Base-by-base conservation (phyloP, 2,888 invertebrate genomes). In the Urechis unicinctus region DNA sequence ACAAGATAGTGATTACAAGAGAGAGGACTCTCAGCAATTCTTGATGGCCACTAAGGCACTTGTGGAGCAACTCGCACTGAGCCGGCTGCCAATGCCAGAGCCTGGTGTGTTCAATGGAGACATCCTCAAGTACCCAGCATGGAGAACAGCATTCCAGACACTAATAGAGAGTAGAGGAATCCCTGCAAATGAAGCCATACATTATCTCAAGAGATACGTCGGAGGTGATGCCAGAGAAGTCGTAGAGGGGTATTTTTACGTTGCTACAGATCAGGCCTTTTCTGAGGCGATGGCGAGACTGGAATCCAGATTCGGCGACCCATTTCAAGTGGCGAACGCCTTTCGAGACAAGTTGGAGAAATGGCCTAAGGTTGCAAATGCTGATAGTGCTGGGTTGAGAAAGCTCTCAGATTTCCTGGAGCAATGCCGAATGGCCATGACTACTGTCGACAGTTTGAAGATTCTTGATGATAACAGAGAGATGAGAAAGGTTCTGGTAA, bases 161-260 rank as follows among this genome's bases (percentile, higher is more conserved):
- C 29, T 61, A 22, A 55, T 61, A 26, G 55, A 55, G 2, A 25
- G 41, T 17, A 53, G 36, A 41, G 30, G 42, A 5, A 56, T 63
- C 21, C 53, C 57, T 2, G 21, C 52, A 21, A 5, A 42, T 22
- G 64, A 64, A 25, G 61, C 50, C 31, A 53, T 64, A 0, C 60
- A 59, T 47, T 60, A 61, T 28, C 43, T 63, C 25, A 62, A 61
- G 41, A 57, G 52, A 31, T 64, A 64, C 48, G 41, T 61, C 17
- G 57, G 50, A 24, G 64, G 61, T 17, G 46, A 36, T 30, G 62
- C 64, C 45, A 53, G 45, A n/a, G 48, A 55, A 29, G 56, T 60
- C 1, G 53, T 66, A 21, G 59, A 62, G 3, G 64, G 59, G 24
- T 62, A 54, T 50, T 60, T 64, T 44, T 54, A 60, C 9, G n/a